Base-by-base conservation (phyloP, 2,797 vertebrate species). In the Pampus argenteus region DNA sequence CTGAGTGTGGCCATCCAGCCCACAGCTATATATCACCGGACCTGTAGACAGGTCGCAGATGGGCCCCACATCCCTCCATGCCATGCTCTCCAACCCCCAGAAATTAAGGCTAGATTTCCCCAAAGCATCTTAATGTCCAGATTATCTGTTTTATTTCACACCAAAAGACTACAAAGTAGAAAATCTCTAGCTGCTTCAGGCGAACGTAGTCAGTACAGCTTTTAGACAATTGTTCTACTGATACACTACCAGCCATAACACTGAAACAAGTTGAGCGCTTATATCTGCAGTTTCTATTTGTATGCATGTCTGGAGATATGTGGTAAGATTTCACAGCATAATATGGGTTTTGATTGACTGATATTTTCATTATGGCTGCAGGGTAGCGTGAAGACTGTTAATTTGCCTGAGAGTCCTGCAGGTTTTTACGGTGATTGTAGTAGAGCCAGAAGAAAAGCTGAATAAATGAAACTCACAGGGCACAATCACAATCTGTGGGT, bases 331-430 rank as follows among this genome's bases (percentile, higher is more conserved):
- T 91, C 79, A 64, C 88, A 88, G 83, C 76, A 75, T 85, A 85
- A 81, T 89, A 86, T 78, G 80, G 79, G 71, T 79, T 92, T 91
- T 91, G 89, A 93, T 92, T 93, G 92, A 93, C 89, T 92, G 90
- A 92, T 93, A 91, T 92, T 90, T 93, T 90, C 90, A 92, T 91
- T 91, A 89, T 83, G 91, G 86, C 91, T 86, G 88, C 92, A 92
- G 90, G 91, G 91, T 89, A 85, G 89, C 79, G 66, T 86, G 88
- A 79, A 89, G 89, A 89, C 88, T 90, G 89, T 85, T 94, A 89
- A 92, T 93, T 92, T 92, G 85, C 89, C 85, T 45, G 82, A 85
- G 91, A 90, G 93, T 93, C 92, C 90, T 92, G 90, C 88, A 89
- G 92, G 91, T 91, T 84, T 91, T 84, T 81, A 74, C 75, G 38